Conservation (phyloP, 2,113 vertebrate genomes). For the Opisthocomus hoazin region DNA sequence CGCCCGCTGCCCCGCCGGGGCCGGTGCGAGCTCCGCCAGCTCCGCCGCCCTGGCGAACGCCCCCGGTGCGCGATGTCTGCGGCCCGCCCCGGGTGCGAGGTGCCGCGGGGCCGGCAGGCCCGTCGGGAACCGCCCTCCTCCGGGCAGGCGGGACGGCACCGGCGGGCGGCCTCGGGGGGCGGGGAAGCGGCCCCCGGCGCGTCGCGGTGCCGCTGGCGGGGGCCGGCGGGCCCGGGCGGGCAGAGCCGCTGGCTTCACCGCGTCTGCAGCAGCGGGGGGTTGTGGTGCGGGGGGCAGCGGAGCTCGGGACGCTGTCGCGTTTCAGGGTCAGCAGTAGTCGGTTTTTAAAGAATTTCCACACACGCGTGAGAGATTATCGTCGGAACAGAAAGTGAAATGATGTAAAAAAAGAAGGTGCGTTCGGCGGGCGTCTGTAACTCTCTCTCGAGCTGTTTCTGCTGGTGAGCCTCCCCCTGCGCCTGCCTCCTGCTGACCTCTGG, state of each 20-base stretch:
- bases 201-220: not conserved
- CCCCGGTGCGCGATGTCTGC: not conserved
- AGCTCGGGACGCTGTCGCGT: not conserved
- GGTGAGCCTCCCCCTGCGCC: not conserved
- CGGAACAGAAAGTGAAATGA: not conserved
- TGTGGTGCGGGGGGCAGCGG: fast-evolving
- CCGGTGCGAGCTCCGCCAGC: not conserved
- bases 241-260: not conserved
- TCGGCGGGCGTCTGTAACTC: not conserved
- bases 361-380: not conserved
- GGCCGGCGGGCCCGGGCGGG: not conserved
- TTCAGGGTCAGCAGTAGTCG: fast-evolving
- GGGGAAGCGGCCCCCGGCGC: not conserved
- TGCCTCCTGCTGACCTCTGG: not conserved
- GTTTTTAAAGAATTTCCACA: fast-evolving
- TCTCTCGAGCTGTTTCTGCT: not conserved
- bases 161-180: not conserved
- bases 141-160: not conserved
- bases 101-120: not conserved
- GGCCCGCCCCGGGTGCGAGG: not conserved
- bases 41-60: not conserved
- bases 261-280: not conserved
- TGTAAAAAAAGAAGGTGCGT: not conserved
- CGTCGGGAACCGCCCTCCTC: not conserved
- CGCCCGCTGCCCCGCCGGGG: too few relatives aligned